Base-by-base conservation (phyloP, 1,140 invertebrate species). In the Neodiprion pinetum region DNA sequence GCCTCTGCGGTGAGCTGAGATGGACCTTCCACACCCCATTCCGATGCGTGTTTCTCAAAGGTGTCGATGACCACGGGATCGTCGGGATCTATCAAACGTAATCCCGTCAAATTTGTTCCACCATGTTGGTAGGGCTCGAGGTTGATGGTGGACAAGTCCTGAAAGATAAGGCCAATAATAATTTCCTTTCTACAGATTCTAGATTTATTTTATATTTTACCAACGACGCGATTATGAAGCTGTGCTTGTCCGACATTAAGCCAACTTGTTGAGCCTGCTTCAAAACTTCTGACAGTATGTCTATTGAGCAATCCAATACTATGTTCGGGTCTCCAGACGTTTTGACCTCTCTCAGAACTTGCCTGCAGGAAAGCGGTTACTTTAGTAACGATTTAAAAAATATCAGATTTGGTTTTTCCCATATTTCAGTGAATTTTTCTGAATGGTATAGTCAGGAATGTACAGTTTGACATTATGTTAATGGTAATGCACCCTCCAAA, bases 71-170 rank as follows among this genome's bases (percentile, higher is more conserved):
- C 90, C 67, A 90, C 80, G 9, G 89, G 84, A 75, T 88, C 87
- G 1, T 90, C 88, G 0, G 92, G 91, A 75, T 95, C 92, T 2
- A 96, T 90, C 49, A 96, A 84, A 53, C 94, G 89, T 67, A 96
- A 86, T 7, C 92, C 94, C 49, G 95, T 96, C 67, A 97, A 95
- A 83, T 97, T 97, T 0, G 94, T 93, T n/a, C 95, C 95, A 9
- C 92, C 94, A 84, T 95, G 94, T 84, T 95, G 93, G 86, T 93
- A 97, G 48, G 94, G 93, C 71, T 93, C 92, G 75, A 96, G 86
- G 83, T 97, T 92, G 11, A 97, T 89, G 1, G 93, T 93, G 77
- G 96, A 94, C 67, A 96, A 90, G 86, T 97, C 95, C 88, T 92
- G 75, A 0, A 74, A 74, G 76, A 40, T 1, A 40, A 40, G 2